Evolutionary conservation across 2,888 invertebrate genomes (phyloP).

Genomic region (Heliconius aoede): DNA sequence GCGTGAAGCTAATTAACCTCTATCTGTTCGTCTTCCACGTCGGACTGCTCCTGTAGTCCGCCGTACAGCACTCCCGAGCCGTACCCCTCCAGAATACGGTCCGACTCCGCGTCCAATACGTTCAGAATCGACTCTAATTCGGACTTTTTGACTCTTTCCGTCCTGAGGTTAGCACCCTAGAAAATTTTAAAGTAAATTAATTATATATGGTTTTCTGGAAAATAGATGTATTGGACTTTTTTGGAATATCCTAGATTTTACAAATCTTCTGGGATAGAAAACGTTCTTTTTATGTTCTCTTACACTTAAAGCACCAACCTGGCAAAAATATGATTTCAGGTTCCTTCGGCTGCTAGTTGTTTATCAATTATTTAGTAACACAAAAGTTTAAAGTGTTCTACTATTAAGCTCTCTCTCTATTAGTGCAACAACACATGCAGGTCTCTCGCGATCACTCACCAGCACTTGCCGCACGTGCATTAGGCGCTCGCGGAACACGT

Average conservation of each 20-base stretch:
- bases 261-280: too few species aligned
- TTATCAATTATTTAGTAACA: too few species aligned
- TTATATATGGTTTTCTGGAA: neutral
- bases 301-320: too few species aligned
- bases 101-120: slow-evolving; percentile 73
- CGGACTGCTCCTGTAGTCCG: slow-evolving; percentile 63
- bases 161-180: slow-evolving; percentile 56
- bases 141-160: slow-evolving; percentile 68
- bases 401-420: too few species aligned
- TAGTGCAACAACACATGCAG: neutral
- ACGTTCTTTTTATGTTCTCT: too few species aligned
- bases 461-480: slow-evolving; percentile 65
- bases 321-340: too few species aligned
- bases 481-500: slow-evolving; percentile 81
- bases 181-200: neutral
- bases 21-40: slow-evolving; percentile 26
- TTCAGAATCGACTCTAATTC: slow-evolving; percentile 73
- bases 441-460: slow-evolving; percentile 47
- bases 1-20: too few species aligned
- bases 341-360: too few species aligned
- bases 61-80: slow-evolving; percentile 71
- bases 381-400: too few species aligned
- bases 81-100: slow-evolving; percentile 73
- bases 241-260: too few species aligned
- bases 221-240: too few species aligned